Base-by-base conservation (phyloP, 2,113 vertebrate species). In the Microcebus tavaratra region DNA sequence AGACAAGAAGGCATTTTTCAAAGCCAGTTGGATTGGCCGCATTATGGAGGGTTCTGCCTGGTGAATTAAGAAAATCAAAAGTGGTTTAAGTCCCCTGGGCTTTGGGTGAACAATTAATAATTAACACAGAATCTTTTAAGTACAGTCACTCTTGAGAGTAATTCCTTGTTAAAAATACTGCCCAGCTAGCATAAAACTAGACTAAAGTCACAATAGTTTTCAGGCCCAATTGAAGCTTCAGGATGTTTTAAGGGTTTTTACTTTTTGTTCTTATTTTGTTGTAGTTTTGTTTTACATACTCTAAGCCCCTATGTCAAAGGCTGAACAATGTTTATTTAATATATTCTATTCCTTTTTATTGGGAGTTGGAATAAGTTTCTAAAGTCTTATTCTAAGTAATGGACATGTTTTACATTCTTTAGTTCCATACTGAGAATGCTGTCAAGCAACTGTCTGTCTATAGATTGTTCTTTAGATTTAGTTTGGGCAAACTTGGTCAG, bases 1-100 rank as follows among this genome's bases (percentile, higher is more conserved):
- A 97, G 34, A 78, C 70, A 87, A 72, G 79, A 92, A 73, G 50
- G 6, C 21, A 59, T 87, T 96, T 93, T 67, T 94, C n/a, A n/a
- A 15, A 15, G 85, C 17, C 68, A 79, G 5, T 36, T 90, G 34
- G 23, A 83, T 70, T 82, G 50, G 8, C 55, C 12, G 27, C 89
- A 53, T 42, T 61, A 68, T 93, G 27, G 67, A 75, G 50, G 39
- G 21, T 63, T 75, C 63, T 88, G 68, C 11, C 50, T 92, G 36
- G 27, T 72, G 39, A 93, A 53, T 67, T 63, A 65, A 83, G 45
- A 92, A 88, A 91, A 59, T 68, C 45, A 87, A 73, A 94, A 76
- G 15, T 94, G n/a, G 34, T 42, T 93, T 81, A 90, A 89, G 39
- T 83, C 23, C 63, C 27, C n/a, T 87, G 76, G 59, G 39, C 20